phyloP scores from a whole-genome alignment of 2,888 invertebrate genomes.

The Xanthia togata region DNA sequence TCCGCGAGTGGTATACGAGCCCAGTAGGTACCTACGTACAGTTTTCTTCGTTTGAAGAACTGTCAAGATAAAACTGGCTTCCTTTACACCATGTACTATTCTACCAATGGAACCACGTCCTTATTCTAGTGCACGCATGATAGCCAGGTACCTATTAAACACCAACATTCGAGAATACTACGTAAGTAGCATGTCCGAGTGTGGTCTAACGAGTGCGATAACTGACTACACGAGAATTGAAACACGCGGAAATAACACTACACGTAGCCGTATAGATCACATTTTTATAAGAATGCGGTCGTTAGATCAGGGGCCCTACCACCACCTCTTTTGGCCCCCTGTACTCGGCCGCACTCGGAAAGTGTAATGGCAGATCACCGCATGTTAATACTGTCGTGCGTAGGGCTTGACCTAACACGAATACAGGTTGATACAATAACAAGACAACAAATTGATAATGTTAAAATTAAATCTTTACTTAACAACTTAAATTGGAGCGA shows the following conservation, averaged over 20 bases:
- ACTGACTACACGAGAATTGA: neutral
- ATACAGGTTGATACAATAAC: neutral
- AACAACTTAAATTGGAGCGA: no score
- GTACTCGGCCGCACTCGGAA: no score
- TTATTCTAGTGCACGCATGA: neutral
- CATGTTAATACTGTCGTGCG: no score
- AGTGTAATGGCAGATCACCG: no score
- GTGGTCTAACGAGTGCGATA: neutral
- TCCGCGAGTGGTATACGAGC: no score
- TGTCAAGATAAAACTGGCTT: neutral
- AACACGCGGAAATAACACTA: neutral
- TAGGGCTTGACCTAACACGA: neutral
- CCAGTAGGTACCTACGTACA: no score
- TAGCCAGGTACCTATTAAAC: no score
- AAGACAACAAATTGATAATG: neutral
- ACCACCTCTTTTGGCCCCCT: no score
- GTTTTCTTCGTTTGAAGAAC: no score
- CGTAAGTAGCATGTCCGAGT: conserved; percentile 4
- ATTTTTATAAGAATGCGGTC: no score
- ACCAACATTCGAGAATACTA: neutral
- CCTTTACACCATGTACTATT: neutral
- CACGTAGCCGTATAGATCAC: no score
- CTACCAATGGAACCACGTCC: neutral
- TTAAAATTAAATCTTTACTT: conserved; percentile 7
- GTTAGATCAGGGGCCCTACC: no score